Evolutionary conservation across 2,113 vertebrate genomes (phyloP), one percentile per base, ranked within the genome.

Genomic region (Alethe diademata): DNA sequence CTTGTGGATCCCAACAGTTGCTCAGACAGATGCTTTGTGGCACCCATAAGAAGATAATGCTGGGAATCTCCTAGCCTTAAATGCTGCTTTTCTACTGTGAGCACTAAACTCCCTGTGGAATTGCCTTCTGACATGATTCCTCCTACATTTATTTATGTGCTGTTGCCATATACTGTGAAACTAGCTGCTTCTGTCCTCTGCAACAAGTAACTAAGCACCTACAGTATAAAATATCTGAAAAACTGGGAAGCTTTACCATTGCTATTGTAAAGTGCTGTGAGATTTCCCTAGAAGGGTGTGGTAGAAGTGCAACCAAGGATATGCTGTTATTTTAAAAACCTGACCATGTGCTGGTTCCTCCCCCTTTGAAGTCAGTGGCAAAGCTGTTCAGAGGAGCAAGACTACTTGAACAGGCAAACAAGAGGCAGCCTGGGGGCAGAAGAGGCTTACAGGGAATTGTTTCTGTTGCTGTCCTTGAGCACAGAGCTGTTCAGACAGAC

Each of bases 401-500:
- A 58, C 62, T 71, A 38, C 82, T 64, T 90, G 82, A 78, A 71
- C 60, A 18, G 35, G 71, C 67, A 94, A 93, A 72, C 56, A 66
- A 83, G 92, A 82, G 31, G 72, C 81, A 96, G 90, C 93, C 96
- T 75, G 82, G 61, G 91, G 92, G 87, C 90, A 95, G 92, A 71
- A 92, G 75, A 96, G 53, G n/a, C 86, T 96, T 78, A 78, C 48
- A 58, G 56, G 69, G 85, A 86, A 94, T 51, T 47, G 69, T 60
- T 96, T 80, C 85, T 97, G 25, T 43, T 86, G 74, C 85, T 83
- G 28, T 93, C 43, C 67, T 74, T 50, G 71, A 82, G 74, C 93
- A 82, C 62, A 66, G 74, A 73, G 78, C 67, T 95, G 90, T 85
- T 90, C 87, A 96, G 93, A 96, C 90, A 93, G 92, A 93, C 88